These are phyloP conservation scores for Sciurus carolinensis DNA, from an alignment of 2,797 vertebrate genomes.

Conservation along the genomic window DNA sequence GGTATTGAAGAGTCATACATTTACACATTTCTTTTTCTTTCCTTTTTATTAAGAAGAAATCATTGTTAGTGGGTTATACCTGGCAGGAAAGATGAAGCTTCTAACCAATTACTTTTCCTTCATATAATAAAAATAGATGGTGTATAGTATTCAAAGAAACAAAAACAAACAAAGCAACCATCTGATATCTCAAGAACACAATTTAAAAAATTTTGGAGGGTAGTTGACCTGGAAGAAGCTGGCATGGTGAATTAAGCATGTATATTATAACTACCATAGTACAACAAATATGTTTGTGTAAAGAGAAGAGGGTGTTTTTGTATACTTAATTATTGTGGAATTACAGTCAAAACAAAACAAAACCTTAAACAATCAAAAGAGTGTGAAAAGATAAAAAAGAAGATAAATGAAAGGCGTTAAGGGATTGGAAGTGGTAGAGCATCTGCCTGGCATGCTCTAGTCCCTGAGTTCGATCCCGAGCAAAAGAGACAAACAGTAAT, in stretches of 20 bases:
- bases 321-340: not conserved
- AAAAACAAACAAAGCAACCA: not conserved
- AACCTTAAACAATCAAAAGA: not conserved
- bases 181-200: not conserved
- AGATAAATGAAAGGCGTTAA: not conserved
- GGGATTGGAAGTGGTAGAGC: too few relatives aligned
- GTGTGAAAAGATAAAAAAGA: not conserved
- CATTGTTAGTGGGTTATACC: not conserved
- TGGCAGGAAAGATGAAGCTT: not conserved
- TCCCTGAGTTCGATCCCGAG: too few relatives aligned
- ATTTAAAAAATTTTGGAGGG: not conserved
- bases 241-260: not conserved
- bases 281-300: not conserved
- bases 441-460: too few relatives aligned
- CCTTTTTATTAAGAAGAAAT: not conserved
- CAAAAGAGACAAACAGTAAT: not conserved
- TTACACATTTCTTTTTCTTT: not conserved
- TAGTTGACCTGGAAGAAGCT: not conserved
- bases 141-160: not conserved
- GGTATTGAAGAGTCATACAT: not conserved
- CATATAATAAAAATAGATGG: not conserved
- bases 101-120: not conserved
- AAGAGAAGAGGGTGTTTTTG: not conserved
- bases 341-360: not conserved
- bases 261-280: not conserved